phyloP scores from a whole-genome alignment of 1,140 invertebrate species.

The Drosophila trapezifrons region DNA sequence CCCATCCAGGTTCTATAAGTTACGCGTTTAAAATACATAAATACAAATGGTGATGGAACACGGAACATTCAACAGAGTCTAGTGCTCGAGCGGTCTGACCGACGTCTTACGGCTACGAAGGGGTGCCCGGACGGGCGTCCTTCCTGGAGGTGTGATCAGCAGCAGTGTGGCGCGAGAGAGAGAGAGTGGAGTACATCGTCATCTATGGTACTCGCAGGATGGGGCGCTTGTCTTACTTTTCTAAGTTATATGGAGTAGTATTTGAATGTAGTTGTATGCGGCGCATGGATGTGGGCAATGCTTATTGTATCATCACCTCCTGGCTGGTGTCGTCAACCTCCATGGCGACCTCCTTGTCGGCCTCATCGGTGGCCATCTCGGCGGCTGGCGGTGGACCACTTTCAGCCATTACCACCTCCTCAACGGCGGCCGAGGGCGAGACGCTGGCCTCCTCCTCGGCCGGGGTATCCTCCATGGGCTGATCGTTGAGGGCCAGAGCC shows the following conservation, averaged over 20 bases:
- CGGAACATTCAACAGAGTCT: slow-evolving; percentile 21
- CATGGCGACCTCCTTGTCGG: slow-evolving; percentile 76
- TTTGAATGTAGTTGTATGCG: slow-evolving; percentile 58
- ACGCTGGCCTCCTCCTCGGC: slow-evolving; percentile 54
- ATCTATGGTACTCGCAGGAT: slow-evolving; percentile 10
- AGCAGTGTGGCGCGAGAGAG: slow-evolving; percentile 2
- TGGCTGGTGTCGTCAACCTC: slow-evolving; percentile 83
- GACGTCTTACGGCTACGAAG: slow-evolving; percentile 17
- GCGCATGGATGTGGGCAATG: slow-evolving; percentile 1
- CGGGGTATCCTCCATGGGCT: slow-evolving; percentile 77
- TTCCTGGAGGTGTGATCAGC: slow-evolving; percentile 1
- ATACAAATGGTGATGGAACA: slow-evolving; percentile 31
- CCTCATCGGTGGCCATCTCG: slow-evolving; percentile 78
- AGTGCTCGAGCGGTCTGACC: slow-evolving; percentile 4
- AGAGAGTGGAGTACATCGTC: slow-evolving; percentile 9
- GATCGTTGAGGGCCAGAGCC: slow-evolving; percentile 65
- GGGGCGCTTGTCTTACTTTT: slow-evolving; percentile 20
- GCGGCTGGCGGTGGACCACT: slow-evolving; percentile 25
- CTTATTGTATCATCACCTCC: slow-evolving; percentile 83
- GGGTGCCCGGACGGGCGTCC: background rate
- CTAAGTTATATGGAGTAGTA: slow-evolving; percentile 56
- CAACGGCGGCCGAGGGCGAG: slow-evolving; percentile 44
- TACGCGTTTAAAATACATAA: slow-evolving; percentile 36
- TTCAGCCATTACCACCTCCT: slow-evolving; percentile 79
- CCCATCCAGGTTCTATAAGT: slow-evolving; percentile 5